A percentile compares a stretch with the other conserved stretches of the same genome.
Evolutionary conservation across 2,888 invertebrate genomes (phyloP).

Genomic region (Therioaphis trifolii): DNA sequence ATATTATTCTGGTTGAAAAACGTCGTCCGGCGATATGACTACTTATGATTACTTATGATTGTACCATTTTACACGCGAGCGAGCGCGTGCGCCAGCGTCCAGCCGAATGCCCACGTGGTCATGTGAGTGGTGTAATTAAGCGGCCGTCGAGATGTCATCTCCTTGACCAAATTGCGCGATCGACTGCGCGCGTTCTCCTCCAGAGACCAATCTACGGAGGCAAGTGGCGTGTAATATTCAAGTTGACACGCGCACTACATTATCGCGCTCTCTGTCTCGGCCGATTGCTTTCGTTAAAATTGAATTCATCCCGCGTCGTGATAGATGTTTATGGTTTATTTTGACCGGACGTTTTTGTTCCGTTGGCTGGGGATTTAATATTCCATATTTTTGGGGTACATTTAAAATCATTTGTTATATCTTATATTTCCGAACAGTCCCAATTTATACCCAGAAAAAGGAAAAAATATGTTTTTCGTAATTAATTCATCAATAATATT

Average conservation of each 20-base stretch:
- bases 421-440: too few relatives aligned
- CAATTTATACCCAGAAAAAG: too few relatives aligned
- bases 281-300: background rate
- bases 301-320: background rate
- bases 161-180: slow-evolving; percentile 39
- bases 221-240: slow-evolving; percentile 5
- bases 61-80: background rate
- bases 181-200: slow-evolving; percentile 6
- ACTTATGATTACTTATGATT: background rate
- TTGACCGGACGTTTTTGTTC: background rate
- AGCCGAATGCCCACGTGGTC: slow-evolving; percentile 28
- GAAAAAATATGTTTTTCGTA: too few relatives aligned
- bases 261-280: too few relatives aligned
- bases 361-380: too few relatives aligned
- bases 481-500: too few relatives aligned
- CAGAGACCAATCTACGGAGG: background rate
- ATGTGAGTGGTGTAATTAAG: slow-evolving; percentile 39
- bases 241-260: background rate
- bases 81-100: too few relatives aligned
- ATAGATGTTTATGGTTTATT: background rate
- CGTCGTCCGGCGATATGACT: background rate
- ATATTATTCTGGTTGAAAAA: background rate
- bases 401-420: too few relatives aligned
- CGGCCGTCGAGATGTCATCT: slow-evolving; percentile 36
- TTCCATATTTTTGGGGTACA: too few relatives aligned